Percentiles rank a stretch among this genome's conserved stretches.
Evolutionary conservation across 2,888 invertebrate species (phyloP).

Genomic region (Euclidia mi): DNA sequence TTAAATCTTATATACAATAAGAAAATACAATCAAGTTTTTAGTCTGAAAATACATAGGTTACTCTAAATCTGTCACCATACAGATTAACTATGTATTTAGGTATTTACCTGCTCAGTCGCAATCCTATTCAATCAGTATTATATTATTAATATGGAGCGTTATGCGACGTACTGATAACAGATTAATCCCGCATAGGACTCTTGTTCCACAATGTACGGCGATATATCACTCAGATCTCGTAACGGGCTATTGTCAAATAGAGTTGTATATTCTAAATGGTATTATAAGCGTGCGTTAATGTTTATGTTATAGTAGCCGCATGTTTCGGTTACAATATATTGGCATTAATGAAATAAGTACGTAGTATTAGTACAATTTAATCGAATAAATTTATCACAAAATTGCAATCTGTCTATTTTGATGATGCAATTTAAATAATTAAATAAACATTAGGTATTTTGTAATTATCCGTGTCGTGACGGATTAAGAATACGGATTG

Average conservation of each 20-base stretch:
- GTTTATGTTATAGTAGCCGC: slow-evolving; percentile 7
- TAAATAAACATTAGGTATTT: no score
- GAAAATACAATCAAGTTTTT: no score
- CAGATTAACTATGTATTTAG: not conserved
- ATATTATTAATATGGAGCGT: slow-evolving; percentile 31
- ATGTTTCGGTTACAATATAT: not conserved
- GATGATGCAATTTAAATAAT: no score
- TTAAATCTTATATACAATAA: no score
- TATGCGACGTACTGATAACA: slow-evolving; percentile 46
- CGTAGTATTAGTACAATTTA: not conserved
- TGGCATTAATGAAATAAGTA: not conserved
- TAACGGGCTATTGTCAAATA: slow-evolving; percentile 22
- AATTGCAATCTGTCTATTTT: no score
- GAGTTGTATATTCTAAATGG: slow-evolving; percentile 29
- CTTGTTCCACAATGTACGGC: slow-evolving; percentile 21
- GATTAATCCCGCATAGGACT: slow-evolving; percentile 50
- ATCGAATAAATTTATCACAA: no score
- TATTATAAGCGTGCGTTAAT: slow-evolving; percentile 19
- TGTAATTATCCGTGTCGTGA: no score
- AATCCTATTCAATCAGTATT: slow-evolving; percentile 28
- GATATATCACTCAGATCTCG: slow-evolving; percentile 27
- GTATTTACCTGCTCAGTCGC: slow-evolving; percentile 2
- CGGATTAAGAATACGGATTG: no score
- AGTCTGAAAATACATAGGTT: no score
- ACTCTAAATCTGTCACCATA: no score